Base-by-base conservation (phyloP, 53 echinoderm and acorn worm genomes). In the Echinometra lucunter region DNA sequence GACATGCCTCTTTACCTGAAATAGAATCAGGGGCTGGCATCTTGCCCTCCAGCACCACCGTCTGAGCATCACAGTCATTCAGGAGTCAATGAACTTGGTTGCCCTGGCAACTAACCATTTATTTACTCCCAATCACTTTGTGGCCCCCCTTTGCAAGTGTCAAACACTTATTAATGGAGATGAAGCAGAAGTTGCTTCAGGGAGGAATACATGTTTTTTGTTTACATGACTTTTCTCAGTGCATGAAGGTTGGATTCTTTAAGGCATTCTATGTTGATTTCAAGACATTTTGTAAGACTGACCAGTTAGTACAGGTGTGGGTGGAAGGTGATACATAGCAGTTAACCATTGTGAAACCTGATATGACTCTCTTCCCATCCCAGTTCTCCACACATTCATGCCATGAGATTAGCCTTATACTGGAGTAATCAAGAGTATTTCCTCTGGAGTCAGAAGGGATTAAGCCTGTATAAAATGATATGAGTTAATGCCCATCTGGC, bases 31-130 rank as follows among this genome's bases (percentile, higher is more conserved):
- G 57, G 32, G 35, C 89, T 89, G 58, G 89, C 89, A 89, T 89
- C 89, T 53, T 60, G 58, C 89, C 89, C 58, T 37, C 89, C 35
- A 89, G 89, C 89, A 2, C 19, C 49, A 83, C 49, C 28, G 82
- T 82, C 47, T 89, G 89, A 58, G 13, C 89, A 27, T 35, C 40
- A 60, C 58, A 58, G 60, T 60, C 89, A 89, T 45, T 38, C 89
- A 37, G 89, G 38, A 92, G 93, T 92, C 93, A 92, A 34, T 92
- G 93, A 92, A 92, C 93, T 57, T 57, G 74, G 92, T 92, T 80
- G 16, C 93, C 93, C 32, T 92, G 93, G 78, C 47, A 57, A 92
- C 78, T 75, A 37, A 92, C 93, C 93, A 15, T 89, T 60, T 60
- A 57, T 89, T 60, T 89, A 57, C 89, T 89, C 89, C 89, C 89